Conservation (phyloP, 1,140 invertebrate species). For the Plectus sambesii region DNA sequence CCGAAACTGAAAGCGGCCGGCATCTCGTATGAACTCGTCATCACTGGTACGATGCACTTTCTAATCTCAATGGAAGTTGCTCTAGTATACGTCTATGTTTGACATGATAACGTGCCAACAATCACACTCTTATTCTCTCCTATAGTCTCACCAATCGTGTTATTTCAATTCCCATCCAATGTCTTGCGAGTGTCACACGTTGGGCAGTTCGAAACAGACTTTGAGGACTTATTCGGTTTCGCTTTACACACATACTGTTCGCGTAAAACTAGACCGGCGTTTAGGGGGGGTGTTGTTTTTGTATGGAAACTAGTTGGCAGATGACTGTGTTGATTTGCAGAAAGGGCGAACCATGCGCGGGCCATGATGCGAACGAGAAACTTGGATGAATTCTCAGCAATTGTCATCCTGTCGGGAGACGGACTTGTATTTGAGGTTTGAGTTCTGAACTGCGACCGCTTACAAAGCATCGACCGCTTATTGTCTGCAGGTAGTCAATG, state of each 20-base stretch:
- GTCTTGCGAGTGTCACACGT: too few species aligned
- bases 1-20: constrained; percentile 15
- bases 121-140: background rate
- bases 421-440: constrained; percentile 31
- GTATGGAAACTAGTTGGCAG: too few species aligned
- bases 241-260: too few species aligned
- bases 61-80: too few species aligned
- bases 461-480: too few species aligned
- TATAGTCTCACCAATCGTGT: too few species aligned
- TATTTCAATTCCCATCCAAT: too few species aligned
- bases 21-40: constrained; percentile 25
- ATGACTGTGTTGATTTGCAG: constrained; percentile 25
- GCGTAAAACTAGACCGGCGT: too few species aligned
- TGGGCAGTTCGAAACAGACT: too few species aligned
- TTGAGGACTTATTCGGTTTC: too few species aligned
- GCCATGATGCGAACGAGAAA: constrained; percentile 16
- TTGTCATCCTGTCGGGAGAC: constrained; percentile 34
- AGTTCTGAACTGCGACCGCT: background rate
- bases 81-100: background rate
- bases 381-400: constrained; percentile 27
- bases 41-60: too few species aligned
- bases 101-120: constrained; percentile 4
- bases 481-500: constrained; percentile 26
- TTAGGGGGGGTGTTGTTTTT: too few species aligned
- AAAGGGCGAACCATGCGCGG: constrained; percentile 21